phyloP scores from a whole-genome alignment of 2,888 invertebrate genomes.

The Andrena camellia region DNA sequence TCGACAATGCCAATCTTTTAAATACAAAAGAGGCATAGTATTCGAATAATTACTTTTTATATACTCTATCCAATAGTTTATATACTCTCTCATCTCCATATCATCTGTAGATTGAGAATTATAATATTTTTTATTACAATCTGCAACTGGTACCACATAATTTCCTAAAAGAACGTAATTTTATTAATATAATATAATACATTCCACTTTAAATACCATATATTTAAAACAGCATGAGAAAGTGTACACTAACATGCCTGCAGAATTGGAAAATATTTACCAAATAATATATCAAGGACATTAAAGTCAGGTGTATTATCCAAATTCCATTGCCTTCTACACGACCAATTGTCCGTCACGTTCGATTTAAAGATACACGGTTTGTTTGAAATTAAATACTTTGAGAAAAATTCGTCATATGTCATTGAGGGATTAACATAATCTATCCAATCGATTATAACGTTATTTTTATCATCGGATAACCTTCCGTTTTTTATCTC shows the following conservation, averaged over 20 bases:
- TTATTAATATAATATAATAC: background rate
- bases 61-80: conserved; percentile 89
- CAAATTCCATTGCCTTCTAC: conserved; percentile 88
- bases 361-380: conserved; percentile 90
- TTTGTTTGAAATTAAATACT: conserved; percentile 85
- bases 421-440: conserved; percentile 61
- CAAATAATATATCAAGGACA: conserved; percentile 86
- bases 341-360: conserved; percentile 89
- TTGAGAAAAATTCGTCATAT: conserved; percentile 80
- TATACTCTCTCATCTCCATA: conserved; percentile 90
- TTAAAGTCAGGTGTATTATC: conserved; percentile 88
- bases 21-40: conserved; percentile 88
- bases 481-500: conserved; percentile 54
- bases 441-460: conserved; percentile 41
- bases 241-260: background rate
- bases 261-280: conserved; percentile 69
- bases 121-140: conserved; percentile 91
- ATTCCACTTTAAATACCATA: background rate
- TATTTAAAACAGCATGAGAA: background rate
- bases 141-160: conserved; percentile 91
- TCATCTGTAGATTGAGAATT: conserved; percentile 91
- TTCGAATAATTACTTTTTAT: conserved; percentile 83
- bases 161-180: conserved; percentile 85
- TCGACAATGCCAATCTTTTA: conserved; percentile 97
- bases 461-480: conserved; percentile 19